Conservation (phyloP, 1,140 invertebrate genomes). For the Prorops nasuta region DNA sequence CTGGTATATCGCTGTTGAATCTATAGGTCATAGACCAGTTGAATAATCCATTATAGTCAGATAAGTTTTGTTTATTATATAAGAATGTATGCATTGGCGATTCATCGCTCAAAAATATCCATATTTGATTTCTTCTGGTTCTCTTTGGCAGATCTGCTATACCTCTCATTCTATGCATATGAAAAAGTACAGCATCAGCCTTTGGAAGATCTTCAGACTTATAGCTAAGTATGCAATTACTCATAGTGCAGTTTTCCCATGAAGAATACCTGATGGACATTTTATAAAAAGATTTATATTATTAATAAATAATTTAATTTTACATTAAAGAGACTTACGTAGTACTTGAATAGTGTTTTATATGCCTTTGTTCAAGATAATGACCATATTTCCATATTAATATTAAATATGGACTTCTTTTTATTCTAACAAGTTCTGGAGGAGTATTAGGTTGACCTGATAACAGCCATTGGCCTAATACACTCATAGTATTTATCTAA, state of each 20-base stretch:
- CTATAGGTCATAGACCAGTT: slow-evolving; percentile 80
- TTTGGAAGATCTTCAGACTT: slow-evolving; percentile 40
- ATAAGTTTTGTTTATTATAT: slow-evolving; percentile 34
- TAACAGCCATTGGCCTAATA: slow-evolving; percentile 28
- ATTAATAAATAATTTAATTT: slow-evolving; percentile 7
- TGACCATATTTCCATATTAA: slow-evolving; percentile 49
- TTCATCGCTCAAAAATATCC: slow-evolving; percentile 65
- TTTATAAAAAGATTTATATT: slow-evolving; percentile 1
- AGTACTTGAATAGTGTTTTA: slow-evolving; percentile 36
- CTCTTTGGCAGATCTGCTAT: slow-evolving; percentile 43
- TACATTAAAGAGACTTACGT: slow-evolving; percentile 27
- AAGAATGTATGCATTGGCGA: slow-evolving; percentile 60
- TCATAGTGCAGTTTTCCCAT: slow-evolving; percentile 59
- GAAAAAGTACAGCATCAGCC: slow-evolving; percentile 62
- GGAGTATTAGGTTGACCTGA: slow-evolving; percentile 12
- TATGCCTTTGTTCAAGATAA: slow-evolving; percentile 46
- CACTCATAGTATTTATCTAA: slow-evolving; percentile 17
- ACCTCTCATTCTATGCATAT: slow-evolving; percentile 55
- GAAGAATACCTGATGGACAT: slow-evolving; percentile 45
- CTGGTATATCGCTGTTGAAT: slow-evolving; percentile 67
- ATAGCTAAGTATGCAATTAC: slow-evolving; percentile 59
- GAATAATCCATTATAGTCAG: slow-evolving; percentile 61
- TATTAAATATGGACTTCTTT: slow-evolving; percentile 29
- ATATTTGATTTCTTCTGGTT: slow-evolving; percentile 54
- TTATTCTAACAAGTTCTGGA: slow-evolving; percentile 1